Base-by-base conservation (phyloP, 1,140 invertebrate species). In the Frieseomelitta varia region DNA sequence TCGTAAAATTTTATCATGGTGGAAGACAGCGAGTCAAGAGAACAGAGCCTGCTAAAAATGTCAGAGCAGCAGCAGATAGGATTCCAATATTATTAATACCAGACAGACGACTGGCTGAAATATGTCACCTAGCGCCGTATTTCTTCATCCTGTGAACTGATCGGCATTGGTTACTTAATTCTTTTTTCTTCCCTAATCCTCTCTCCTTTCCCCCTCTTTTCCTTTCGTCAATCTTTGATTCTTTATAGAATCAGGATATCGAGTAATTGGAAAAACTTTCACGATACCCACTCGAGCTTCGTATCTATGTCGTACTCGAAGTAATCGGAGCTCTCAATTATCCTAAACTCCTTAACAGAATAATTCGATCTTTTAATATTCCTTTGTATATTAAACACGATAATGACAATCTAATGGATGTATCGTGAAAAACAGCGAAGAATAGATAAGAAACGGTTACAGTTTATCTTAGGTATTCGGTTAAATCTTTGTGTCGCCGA, bases 61-160 rank as follows among this genome's bases (percentile, higher is more conserved):
- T 93, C 90, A 91, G 30, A 30, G 87, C 80, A 91, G 88, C 91
- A 93, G 90, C 92, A 92, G 87, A 85, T 93, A 89, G 88, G 2
- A 80, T 87, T 88, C 87, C 88, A 75, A 71, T 19, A 71, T 88
- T 67, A 90, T 81, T 81, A 79, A 77, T 75, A 69, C 34, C 24
- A 47, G 34, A 47, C 24, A 47, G 34, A 47, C 71, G 77, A 79
- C 85, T 80, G 79, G 79, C 79, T 81, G 72, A 81, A 63, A 73
- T 80, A 84, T 90, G 85, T 78, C 90, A 90, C 89, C 84, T 85
- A 87, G 72, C 86, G 85, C 63, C 82, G 65, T 81, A 63, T 84
- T 90, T 86, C 88, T 89, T 85, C 87, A 34, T 81, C 88, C 85
- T 90, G 88, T 73, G 83, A 90, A 87, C 58, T 83, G 77, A 58